Base-by-base conservation (phyloP, 2,113 vertebrate species). In the Glaucomys volans region DNA sequence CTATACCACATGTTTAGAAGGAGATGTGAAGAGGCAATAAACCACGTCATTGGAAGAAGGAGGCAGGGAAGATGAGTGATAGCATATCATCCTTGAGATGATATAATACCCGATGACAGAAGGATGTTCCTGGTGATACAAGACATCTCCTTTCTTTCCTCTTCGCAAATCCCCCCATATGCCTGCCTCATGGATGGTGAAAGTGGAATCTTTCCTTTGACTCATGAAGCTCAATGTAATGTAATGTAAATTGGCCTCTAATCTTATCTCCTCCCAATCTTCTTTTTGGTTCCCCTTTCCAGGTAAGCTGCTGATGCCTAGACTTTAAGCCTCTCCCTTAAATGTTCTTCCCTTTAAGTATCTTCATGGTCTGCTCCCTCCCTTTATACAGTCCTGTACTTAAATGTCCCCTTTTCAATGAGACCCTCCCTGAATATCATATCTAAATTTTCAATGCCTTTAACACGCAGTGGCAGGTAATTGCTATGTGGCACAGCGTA, bases 161-260 rank as follows among this genome's bases (percentile, higher is more conserved):
- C 77, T 72, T 37, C 40, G 1, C 59, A n/a, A 47, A 12, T 52
- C 64, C 6, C 52, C 30, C 30, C 17, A 10, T 8, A 28, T 28
- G 12, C 10, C 42, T 59, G 9, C 30, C 54, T 83, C 10, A 28
- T 37, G 82, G 69, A 77, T 4, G 4, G 5, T 47, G 30, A 37
- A 13, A 84, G 4, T 44, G 42, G 42, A 52, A 28, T 47, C 83
- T 37, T 42, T 35, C 18, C 40, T 59, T 35, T 83, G 37, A 74
- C 17, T 13, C n/a, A 26, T 37, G 76, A 75, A 44, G 42, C 28
- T 1, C n/a, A 24, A 1, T 5, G 54, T 54, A 44, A 52, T 9
- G 4, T 5, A 24, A 1, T 5, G 54, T 54, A 44, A 52, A 12
- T 7, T 5, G 26, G 9, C 1, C n/a, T n/a, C 37, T 17, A 9